Conservation (phyloP, 1,140 invertebrate genomes). For the Halyomorpha halys region DNA sequence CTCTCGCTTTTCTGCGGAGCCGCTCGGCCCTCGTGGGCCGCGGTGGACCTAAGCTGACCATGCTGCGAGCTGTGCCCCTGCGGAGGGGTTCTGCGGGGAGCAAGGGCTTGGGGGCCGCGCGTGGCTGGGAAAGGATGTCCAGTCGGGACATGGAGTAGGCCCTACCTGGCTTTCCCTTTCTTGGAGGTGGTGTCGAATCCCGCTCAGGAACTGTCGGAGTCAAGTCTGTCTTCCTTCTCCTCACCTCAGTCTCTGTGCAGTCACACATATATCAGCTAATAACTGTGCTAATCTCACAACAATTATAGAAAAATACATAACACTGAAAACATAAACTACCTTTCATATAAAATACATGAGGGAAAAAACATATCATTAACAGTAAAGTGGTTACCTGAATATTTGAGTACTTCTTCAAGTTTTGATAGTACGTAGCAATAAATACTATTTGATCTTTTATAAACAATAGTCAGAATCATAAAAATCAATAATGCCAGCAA, state of each 20-base stretch:
- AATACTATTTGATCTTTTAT: too few species aligned
- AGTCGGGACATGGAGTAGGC: conserved; percentile 84
- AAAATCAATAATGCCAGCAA: too few species aligned
- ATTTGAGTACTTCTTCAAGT: too few species aligned
- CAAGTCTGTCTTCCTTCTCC: conserved; percentile 70
- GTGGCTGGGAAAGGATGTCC: conserved; percentile 68
- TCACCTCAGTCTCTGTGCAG: conserved; percentile 7
- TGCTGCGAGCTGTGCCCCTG: conserved; percentile 42
- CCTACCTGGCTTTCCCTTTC: conserved; percentile 43
- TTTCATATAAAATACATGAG: too few species aligned
- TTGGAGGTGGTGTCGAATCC: conserved; percentile 38
- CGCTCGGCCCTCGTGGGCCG: conserved; percentile 45
- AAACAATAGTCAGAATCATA: too few species aligned
- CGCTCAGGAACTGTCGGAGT: conserved; percentile 76
- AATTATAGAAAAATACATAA: too few species aligned
- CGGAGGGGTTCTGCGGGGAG: conserved; percentile 31
- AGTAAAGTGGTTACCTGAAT: too few species aligned
- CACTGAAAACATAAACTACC: too few species aligned
- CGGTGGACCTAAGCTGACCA: conserved; percentile 40
- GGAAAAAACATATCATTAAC: too few species aligned
- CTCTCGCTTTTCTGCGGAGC: conserved; percentile 42
- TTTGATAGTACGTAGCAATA: too few species aligned
- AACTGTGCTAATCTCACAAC: conserved; percentile 1
- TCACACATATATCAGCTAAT: conserved; percentile 9
- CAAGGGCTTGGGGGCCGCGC: conserved; percentile 39